Conservation (phyloP, 2,113 vertebrate species). For the Rhinolophus ferrumequinum region DNA sequence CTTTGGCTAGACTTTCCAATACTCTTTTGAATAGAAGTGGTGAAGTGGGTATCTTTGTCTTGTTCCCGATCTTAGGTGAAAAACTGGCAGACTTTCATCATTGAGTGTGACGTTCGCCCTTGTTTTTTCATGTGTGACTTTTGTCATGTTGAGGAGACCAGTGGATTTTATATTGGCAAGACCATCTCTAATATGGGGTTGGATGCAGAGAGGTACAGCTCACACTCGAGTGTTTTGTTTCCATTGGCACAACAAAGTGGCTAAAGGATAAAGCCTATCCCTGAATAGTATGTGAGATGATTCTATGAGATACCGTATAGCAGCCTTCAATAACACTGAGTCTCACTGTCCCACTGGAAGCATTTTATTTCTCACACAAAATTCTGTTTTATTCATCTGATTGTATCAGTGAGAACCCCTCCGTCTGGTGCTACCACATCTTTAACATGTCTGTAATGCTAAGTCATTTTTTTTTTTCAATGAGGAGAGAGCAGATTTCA, state of each 20-base stretch:
- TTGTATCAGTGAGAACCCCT: not conserved
- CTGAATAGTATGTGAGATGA: not conserved
- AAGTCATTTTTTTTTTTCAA: not conserved
- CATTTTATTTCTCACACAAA: slow-evolving; percentile 6
- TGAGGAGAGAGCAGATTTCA: not conserved
- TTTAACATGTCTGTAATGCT: not conserved
- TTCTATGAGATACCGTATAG: not conserved
- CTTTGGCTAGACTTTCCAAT: not conserved
- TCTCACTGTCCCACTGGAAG: not conserved
- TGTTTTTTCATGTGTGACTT: not conserved
- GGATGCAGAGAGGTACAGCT: not conserved
- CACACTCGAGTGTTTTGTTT: not conserved
- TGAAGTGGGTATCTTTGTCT: not conserved
- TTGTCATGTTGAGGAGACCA: not conserved
- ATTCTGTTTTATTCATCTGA: not conserved
- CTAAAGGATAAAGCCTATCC: not conserved
- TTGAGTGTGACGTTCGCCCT: not conserved
- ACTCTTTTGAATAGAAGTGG: not conserved
- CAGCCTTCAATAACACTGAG: not conserved
- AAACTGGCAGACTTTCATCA: not conserved
- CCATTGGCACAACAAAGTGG: not conserved
- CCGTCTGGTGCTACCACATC: not conserved
- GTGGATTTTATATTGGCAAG: not conserved
- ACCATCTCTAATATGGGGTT: not conserved
- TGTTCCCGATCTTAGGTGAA: not conserved